Base-by-base conservation (phyloP, 2,797 vertebrate genomes). In the Acrossocheilus fasciatus region DNA sequence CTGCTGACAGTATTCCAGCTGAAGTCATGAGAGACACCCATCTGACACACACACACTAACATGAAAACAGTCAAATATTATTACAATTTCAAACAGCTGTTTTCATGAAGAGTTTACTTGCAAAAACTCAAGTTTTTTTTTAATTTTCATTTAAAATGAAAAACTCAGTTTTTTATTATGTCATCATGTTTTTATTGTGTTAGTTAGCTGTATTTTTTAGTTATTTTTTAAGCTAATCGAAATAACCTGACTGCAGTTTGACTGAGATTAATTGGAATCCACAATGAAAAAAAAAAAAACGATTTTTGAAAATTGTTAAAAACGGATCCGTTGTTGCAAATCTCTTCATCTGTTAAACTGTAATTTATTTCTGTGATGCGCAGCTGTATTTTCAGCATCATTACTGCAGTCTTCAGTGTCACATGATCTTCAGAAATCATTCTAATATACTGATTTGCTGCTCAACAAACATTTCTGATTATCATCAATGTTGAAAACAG, bases 391-490 rank as follows among this genome's bases (percentile, higher is more conserved):
- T 43, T 70, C 68, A 45, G 12, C 70, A n/a, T 72, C 70, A 72
- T 72, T 72, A 45, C 70, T 72, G 11, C 70, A 45, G 70, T 73
- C 41, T 73, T 73, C 70, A 73, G 50, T 6, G 52, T 20, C 18
- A 20, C 52, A 54, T 54, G 52, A 54, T 54, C 52, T 20, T 54
- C 52, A 54, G 18, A 54, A 20, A 54, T 73, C 70, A 73, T 0
- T 4, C 0, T 45, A 1, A 73, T 73, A 73, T 73, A 2, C 43
- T 0, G 70, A 73, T 45, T 1, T n/a, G 6, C 12, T 43, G 69
- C 1, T 43, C 12, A 14, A 72, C 0, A 45, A 14, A 72, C 69
- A 73, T 2, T 74, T 30, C 0, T 30, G 43, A 74, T 30, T 73
- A 73, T 73, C 30, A 73, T 47, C 1, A 47, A 15, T 47, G 2